Evolutionary conservation across 2,888 invertebrate species (phyloP).

Genomic region (Nomada ferruginata): DNA sequence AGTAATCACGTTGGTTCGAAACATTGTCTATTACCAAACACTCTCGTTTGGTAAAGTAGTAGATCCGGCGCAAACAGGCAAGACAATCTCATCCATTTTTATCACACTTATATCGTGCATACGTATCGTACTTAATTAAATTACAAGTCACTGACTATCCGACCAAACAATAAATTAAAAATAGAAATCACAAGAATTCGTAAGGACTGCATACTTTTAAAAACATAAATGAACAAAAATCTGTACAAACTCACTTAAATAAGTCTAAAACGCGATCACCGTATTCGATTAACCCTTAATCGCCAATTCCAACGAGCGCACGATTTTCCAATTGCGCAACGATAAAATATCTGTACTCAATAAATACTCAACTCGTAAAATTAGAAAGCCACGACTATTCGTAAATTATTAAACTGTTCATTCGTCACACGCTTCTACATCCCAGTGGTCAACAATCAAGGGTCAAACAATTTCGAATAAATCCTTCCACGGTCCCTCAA

Average conservation of each 20-base stretch:
- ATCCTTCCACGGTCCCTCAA: background rate
- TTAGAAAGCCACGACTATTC: background rate
- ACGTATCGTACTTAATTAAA: background rate
- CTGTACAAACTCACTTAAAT: too few relatives aligned
- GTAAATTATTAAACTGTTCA: background rate
- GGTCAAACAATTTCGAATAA: background rate
- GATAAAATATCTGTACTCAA: too few relatives aligned
- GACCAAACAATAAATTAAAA: background rate
- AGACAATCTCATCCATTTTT: background rate
- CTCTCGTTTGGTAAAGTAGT: background rate
- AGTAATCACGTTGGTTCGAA: constrained; percentile 32
- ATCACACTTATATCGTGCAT: too few relatives aligned
- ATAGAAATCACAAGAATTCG: background rate
- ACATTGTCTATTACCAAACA: constrained; percentile 32
- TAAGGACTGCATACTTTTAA: background rate
- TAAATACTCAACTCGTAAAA: too few relatives aligned
- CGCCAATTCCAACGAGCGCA: background rate
- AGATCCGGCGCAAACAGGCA: background rate
- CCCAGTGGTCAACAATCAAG: background rate
- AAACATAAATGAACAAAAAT: background rate
- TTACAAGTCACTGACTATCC: background rate
- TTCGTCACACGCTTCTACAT: too few relatives aligned
- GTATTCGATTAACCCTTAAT: background rate
- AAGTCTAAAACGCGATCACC: background rate
- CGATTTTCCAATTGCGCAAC: background rate